These are phyloP conservation scores for Ennomos fuscantarius DNA, from an alignment of 2,888 invertebrate genomes.

Conservation along the genomic window DNA sequence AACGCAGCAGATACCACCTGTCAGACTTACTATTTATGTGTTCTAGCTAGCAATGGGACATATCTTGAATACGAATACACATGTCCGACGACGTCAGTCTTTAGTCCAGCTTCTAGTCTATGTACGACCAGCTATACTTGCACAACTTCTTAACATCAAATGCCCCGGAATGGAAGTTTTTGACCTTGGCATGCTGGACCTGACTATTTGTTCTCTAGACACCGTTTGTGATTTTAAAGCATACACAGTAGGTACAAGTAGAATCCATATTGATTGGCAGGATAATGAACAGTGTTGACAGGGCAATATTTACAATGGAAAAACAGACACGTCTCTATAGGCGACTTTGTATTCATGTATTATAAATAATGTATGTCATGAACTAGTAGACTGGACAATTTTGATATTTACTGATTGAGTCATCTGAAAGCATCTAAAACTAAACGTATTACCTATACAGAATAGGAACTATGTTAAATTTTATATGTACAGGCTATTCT, in stretches of 20 bases:
- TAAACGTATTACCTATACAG: too few relatives aligned
- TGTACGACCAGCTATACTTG: constrained; percentile 74
- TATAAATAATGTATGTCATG: too few relatives aligned
- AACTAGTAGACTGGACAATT: too few relatives aligned
- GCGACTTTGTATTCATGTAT: too few relatives aligned
- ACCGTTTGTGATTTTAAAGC: constrained; percentile 2
- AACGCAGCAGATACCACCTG: constrained; percentile 69
- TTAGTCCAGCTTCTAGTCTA: constrained; percentile 60
- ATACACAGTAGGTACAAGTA: not conserved
- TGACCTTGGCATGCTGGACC: constrained; percentile 30
- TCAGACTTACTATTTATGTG: constrained; percentile 70
- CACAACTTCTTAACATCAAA: constrained; percentile 40
- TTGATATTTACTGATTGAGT: too few relatives aligned
- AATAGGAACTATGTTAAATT: too few relatives aligned
- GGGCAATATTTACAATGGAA: too few relatives aligned
- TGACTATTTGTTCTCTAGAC: not conserved
- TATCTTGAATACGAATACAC: constrained; percentile 64
- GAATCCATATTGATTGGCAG: constrained; percentile 33
- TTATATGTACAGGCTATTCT: too few relatives aligned
- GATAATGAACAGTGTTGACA: constrained; percentile 27
- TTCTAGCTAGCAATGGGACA: constrained; percentile 52
- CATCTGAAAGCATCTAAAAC: too few relatives aligned
- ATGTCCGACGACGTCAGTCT: constrained; percentile 71
- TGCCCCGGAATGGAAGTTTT: constrained; percentile 10
- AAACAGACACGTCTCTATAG: too few relatives aligned